Evolutionary conservation across 2,888 invertebrate genomes (phyloP), one percentile per base, ranked within the genome.

Genomic region (Chouioia cunea): DNA sequence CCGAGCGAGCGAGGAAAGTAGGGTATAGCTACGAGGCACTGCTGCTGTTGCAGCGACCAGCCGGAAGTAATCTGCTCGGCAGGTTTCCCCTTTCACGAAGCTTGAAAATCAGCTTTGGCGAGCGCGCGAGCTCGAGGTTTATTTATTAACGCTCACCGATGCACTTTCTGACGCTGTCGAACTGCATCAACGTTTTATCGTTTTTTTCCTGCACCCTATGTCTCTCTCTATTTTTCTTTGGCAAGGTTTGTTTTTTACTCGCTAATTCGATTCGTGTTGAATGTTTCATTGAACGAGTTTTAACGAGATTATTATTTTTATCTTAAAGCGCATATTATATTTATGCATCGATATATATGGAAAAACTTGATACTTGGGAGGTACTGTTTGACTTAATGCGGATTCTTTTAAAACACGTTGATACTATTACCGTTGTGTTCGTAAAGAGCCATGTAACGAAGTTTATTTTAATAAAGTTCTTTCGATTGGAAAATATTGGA

Each of bases 11-110:
- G 60, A 65, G 65, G 74, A 76, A 76, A 74, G 71, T 75, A 64
- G 75, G 73, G 67, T 73, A 65, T 27, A 27, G 27, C 27, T 6
- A 8, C 36, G 36, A 10, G 36, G 70, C 72, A 68, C 70, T n/a
- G n/a, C n/a, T n/a, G n/a, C n/a, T n/a, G n/a, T 36, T 36, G 36
- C 75, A 50, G 65, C 74, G 71, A 57, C 75, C 73, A 75, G 73
- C 73, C 74, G 76, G 72, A 76, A 75, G 72, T 75, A 76, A 76
- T 76, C 70, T 71, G 70, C 76, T 75, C 71, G 74, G 73, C 72
- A 75, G 75, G 73, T 63, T 74, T 74, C 70, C 46, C 58, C 27
- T 16, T 60, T 46, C 58, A 16, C 12, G 58, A 48, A 16, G 43
- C 65, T 36, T 48, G 54, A 59, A 36, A 59, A 67, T 67, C 36